Evolutionary conservation across 2,888 invertebrate species (phyloP).

Genomic region (Calameuta filiformis): DNA sequence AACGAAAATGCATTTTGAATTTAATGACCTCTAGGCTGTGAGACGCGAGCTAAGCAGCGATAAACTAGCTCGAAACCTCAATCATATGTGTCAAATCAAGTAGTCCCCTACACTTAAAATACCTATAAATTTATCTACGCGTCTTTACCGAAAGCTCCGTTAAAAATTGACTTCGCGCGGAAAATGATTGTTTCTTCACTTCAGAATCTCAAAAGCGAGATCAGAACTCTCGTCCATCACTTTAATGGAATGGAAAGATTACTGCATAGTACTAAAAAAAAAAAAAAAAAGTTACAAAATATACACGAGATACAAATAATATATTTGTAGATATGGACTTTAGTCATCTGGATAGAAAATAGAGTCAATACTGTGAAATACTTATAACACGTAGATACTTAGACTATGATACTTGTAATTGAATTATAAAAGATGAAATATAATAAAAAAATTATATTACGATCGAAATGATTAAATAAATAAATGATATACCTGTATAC

Average conservation of each 20-base stretch:
- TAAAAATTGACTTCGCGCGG: constrained; percentile 11
- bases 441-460: constrained; percentile 48
- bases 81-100: constrained; percentile 65
- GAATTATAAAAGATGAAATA: constrained; percentile 54
- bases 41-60: constrained; percentile 62
- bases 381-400: constrained; percentile 56
- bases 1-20: constrained; percentile 39
- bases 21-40: constrained; percentile 63
- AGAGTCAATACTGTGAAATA: constrained; percentile 64
- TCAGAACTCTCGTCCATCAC: background rate
- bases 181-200: constrained; percentile 14
- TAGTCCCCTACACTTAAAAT: constrained; percentile 51
- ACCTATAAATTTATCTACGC: constrained; percentile 38
- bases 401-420: constrained; percentile 58
- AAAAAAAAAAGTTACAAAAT: constrained; percentile 11
- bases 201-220: background rate
- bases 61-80: constrained; percentile 63
- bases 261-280: constrained; percentile 21
- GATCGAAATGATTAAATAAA: constrained; percentile 51
- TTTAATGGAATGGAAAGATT: constrained; percentile 19
- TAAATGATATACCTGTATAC: constrained; percentile 27
- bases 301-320: constrained; percentile 38
- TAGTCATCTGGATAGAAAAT: constrained; percentile 61
- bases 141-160: background rate
- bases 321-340: constrained; percentile 60